Percentiles rank a stretch among this genome's conserved stretches.
Evolutionary conservation across 2,113 vertebrate genomes (phyloP).

Genomic region (Grammomys dolichurus): DNA sequence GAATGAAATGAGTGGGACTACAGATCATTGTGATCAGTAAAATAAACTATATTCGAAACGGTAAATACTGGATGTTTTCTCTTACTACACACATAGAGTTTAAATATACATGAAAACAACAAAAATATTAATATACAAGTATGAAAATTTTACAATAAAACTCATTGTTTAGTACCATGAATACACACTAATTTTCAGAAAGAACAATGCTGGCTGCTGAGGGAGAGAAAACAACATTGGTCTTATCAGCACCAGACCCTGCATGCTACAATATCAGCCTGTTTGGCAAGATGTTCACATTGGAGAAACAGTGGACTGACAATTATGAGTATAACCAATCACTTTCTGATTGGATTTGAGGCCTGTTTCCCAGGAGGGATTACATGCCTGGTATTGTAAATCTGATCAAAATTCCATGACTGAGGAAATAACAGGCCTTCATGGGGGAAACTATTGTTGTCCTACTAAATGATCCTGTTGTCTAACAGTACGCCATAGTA

Average conservation of each 20-base stretch:
- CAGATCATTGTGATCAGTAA: not conserved
- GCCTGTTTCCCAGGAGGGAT: not conserved
- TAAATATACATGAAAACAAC: not conserved
- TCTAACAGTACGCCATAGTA: not conserved
- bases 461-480: not conserved
- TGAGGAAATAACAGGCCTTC: not conserved
- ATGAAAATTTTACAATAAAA: not conserved
- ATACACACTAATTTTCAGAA: not conserved
- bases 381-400: not conserved
- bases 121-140: not conserved
- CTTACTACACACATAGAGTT: not conserved
- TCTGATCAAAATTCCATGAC: not conserved
- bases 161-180: not conserved
- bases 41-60: not conserved
- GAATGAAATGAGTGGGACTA: not conserved
- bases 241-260: not conserved
- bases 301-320: not conserved
- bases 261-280: not conserved
- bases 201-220: not conserved
- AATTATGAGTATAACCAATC: not conserved
- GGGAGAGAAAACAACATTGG: not conserved
- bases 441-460: not conserved
- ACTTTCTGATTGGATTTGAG: not conserved
- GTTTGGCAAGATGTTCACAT: not conserved
- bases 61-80: not conserved